Conservation (phyloP, 1,140 invertebrate species). For the Pseudomyrmex cubaensis region DNA sequence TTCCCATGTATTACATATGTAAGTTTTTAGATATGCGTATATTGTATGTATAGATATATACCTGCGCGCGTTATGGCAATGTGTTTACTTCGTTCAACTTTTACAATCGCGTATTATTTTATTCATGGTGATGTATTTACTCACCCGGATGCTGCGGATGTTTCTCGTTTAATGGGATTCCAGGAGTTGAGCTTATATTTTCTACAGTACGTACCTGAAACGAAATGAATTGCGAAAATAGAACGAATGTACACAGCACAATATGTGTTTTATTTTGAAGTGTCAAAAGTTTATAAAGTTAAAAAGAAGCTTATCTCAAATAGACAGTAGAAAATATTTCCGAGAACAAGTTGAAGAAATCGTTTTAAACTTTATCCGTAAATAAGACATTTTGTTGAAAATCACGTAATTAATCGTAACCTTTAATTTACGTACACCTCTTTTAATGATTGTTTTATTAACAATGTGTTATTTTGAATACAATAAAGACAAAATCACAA, state of each 20-base stretch:
- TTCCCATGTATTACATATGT: constrained; percentile 1
- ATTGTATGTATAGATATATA: background rate
- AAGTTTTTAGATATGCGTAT: constrained; percentile 6
- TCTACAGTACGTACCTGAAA: constrained; percentile 66
- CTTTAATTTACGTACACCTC: background rate
- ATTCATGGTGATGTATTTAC: constrained; percentile 50
- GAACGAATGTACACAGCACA: constrained; percentile 19
- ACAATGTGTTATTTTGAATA: background rate
- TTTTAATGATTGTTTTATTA: background rate
- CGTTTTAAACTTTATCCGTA: background rate
- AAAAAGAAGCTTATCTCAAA: background rate
- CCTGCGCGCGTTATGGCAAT: background rate
- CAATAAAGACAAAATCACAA: background rate
- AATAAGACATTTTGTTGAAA: no score
- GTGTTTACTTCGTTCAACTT: constrained; percentile 11
- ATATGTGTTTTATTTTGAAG: constrained; percentile 32
- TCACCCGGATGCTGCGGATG: constrained; percentile 57
- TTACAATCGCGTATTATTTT: constrained; percentile 35
- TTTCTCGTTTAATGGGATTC: constrained; percentile 59
- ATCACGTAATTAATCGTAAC: background rate
- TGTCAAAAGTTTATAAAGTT: constrained; percentile 21
- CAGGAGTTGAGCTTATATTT: constrained; percentile 48
- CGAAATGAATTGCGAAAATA: constrained; percentile 29
- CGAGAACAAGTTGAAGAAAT: background rate
- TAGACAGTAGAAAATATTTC: background rate